Evolutionary conservation across 92 coral and sea anemone species (phyloP), one percentile per base, ranked within the genome.

Genomic region (Palythoa grandis): DNA sequence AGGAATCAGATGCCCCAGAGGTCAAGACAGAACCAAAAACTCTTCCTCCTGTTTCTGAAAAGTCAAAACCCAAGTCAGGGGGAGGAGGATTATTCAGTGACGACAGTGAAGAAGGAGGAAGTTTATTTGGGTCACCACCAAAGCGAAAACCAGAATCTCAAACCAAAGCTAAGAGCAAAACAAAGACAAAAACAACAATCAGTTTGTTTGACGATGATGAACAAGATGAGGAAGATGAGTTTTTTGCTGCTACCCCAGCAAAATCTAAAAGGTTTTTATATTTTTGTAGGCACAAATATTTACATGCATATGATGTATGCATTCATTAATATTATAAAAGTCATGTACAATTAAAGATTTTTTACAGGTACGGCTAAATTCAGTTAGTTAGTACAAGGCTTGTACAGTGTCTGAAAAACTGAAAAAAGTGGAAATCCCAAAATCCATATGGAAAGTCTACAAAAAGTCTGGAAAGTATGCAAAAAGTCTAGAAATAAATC

Each of bases 141-240:
- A 78, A 90, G 11, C 91, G 86, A 72, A 90, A 95, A 78, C 88
- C 77, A 10, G 77, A 91, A 20, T 52, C 93, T 48, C 83, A 93
- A 77, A 70, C 70, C 40, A 89, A 94, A 56, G 63, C 86, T 14
- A 78, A 86, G 73, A 38, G 89, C 24, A 92, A 69, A 73, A 86
- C 95, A 37, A 92, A 90, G 79, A 11, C 93, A 77, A 94, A 94
- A 72, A 92, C 98, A 13, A 97, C 99, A 6, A 93, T 97, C 74
- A 97, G 99, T 85, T 83, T 97, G 88, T 97, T 97, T 92, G 99
- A 97, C 87, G 98, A 96, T 65, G 98, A 93, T 48, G 92, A 94
- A 48, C 98, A 97, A 22, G 98, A 96, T 75, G 99, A 95, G 35
- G 97, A 93, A n/a, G 96, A 96, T 2, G 98, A 94, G 9, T 88